These are phyloP conservation scores for Pollicipes pollicipes DNA, from an alignment of 1,140 invertebrate species.

Conservation along the genomic window DNA sequence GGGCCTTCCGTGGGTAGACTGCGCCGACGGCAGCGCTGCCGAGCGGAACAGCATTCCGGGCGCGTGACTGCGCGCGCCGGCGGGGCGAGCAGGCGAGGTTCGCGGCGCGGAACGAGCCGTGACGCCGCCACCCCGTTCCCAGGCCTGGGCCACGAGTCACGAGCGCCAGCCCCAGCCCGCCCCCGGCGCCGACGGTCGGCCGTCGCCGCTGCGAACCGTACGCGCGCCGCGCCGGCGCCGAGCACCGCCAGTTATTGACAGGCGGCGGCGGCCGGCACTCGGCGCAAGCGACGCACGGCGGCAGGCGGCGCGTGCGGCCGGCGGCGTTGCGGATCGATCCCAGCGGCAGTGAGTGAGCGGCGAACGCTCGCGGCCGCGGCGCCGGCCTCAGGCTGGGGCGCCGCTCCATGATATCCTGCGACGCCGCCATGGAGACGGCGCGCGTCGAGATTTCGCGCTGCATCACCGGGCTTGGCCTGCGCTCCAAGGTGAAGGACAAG, in stretches of 20 bases:
- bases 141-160: no score
- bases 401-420: slow-evolving; percentile 39
- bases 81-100: no score
- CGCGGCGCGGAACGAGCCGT: neutral
- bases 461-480: slow-evolving; percentile 61
- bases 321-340: no score
- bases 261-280: no score
- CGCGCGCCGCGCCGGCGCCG: no score
- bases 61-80: no score
- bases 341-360: neutral
- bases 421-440: slow-evolving; percentile 67
- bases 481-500: slow-evolving; percentile 21
- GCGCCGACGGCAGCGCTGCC: no score
- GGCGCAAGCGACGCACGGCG: no score
- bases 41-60: neutral
- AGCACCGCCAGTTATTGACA: neutral
- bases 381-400: no score
- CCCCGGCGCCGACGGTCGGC: neutral
- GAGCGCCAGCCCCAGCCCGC: neutral
- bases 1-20: neutral
- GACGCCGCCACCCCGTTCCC: neutral
- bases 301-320: no score
- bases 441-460: slow-evolving; percentile 68
- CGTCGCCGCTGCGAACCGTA: neutral
- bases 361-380: no score